Evolutionary conservation across 2,113 vertebrate genomes (phyloP), one percentile per base, ranked within the genome.

Genomic region (Austrofundulus limnaeus): DNA sequence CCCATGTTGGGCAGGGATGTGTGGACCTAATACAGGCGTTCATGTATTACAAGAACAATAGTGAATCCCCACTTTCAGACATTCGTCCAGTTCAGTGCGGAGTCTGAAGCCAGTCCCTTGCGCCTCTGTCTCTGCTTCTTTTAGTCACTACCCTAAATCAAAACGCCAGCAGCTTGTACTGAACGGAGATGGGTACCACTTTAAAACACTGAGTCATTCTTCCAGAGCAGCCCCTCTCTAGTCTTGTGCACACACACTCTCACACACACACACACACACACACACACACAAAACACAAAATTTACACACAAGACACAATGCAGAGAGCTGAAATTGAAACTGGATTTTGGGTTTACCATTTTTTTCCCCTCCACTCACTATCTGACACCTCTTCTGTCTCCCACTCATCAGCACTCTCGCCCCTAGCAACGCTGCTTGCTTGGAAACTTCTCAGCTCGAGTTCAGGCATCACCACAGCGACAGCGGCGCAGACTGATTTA

Each of bases 161-260:
- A 84, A 78, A 77, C 63, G 14, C 75, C 59, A 77, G 70, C 65
- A 61, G 65, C 67, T 80, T 74, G 86, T 86, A 85, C 87, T 75
- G 66, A 72, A 47, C 53, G 73, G 85, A 77, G 84, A 84, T 43
- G 46, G 83, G 86, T 82, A 89, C 89, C 78, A 80, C 66, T 82
- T 14, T 74, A 70, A 85, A 77, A 83, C 81, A 88, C 87, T 86
- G 70, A 81, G 83, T 84, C 89, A 87, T 81, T 87, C 83, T 87
- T 81, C 62, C 70, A 70, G 23, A 76, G 59, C 66, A 34, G 31
- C 28, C 70, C 55, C 67, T 85, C 72, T 57, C 80, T 70, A 82
- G 76, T 82, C 25, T 45, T 25, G 21, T n/a, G 25, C 2, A 17
- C 20, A 20, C 34, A n/a, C n/a, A n/a, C n/a, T n/a, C n/a, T n/a